phyloP scores from a whole-genome alignment of 2,113 vertebrate species.

The Hystrix cristata region DNA sequence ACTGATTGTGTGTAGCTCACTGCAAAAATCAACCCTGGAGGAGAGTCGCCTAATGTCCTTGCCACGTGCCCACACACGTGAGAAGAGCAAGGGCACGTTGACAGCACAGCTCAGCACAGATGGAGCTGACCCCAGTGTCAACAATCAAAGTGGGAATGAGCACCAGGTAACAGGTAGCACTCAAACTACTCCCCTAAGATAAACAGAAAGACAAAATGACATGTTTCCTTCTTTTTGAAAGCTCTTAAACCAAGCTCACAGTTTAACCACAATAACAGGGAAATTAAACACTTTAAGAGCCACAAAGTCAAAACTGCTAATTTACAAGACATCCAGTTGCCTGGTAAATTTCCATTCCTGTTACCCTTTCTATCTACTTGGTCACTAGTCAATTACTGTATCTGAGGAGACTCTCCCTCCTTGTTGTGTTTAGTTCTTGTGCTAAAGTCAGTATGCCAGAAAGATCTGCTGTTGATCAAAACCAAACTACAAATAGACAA shows the following conservation, averaged over 20 bases:
- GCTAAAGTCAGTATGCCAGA: not conserved
- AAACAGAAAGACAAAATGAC: constrained; percentile 45
- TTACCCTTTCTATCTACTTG: constrained; percentile 41
- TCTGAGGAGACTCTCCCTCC: not conserved
- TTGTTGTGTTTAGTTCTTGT: not conserved
- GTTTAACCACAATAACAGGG: not conserved
- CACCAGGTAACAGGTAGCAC: not conserved
- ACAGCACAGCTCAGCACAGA: constrained; percentile 31
- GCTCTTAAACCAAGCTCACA: not conserved
- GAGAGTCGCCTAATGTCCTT: not conserved
- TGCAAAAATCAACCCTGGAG: constrained; percentile 24
- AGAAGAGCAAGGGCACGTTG: constrained; percentile 12
- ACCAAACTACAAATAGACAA: not conserved
- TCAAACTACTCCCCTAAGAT: constrained; percentile 13
- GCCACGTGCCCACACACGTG: not conserved
- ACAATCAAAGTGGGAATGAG: not conserved
- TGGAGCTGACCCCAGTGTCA: not conserved
- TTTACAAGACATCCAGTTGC: not conserved
- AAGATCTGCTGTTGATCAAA: constrained; percentile 26
- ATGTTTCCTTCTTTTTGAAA: constrained; percentile 48
- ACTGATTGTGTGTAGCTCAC: not conserved
- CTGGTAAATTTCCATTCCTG: not conserved
- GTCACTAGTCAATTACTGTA: not conserved
- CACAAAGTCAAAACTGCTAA: constrained; percentile 39
- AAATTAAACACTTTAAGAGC: constrained; percentile 33